Base-by-base conservation (phyloP, 2,888 invertebrate species). In the Xanthorhoe designata region DNA sequence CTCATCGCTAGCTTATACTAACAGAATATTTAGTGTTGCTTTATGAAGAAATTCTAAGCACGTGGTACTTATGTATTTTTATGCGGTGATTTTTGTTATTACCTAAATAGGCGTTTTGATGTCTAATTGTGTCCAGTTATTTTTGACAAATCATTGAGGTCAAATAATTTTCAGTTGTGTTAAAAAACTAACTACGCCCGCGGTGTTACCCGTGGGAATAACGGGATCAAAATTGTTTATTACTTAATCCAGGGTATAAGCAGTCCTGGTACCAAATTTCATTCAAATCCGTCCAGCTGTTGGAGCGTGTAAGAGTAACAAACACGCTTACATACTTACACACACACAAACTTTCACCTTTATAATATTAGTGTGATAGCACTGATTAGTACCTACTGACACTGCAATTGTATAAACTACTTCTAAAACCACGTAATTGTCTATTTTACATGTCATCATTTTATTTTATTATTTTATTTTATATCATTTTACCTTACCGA, bases 341-440 rank as follows among this genome's bases (percentile, higher is more conserved):
- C 24, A 3, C 4, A 24, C 24, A 24, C 24, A n/a, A n/a, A n/a
- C n/a, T n/a, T n/a, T n/a, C n/a, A n/a, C n/a, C n/a, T n/a, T n/a
- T n/a, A n/a, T n/a, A n/a, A n/a, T n/a, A n/a, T n/a, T n/a, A 3
- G 24, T 24, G 24, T 24, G 24, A 56, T 71, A 76, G 59, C 80
- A 76, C 73, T 83, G 80, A 76, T 77, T n/a, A n/a, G n/a, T n/a
- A n/a, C n/a, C n/a, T n/a, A n/a, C n/a, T n/a, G n/a, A n/a, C n/a
- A n/a, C n/a, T n/a, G n/a, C n/a, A n/a, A 76, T 76, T 74, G 77
- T 77, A 78, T 47, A 53, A 50, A 10, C 55, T 69, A 71, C 68
- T 70, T 77, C 71, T 78, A 84, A 75, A 77, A 82, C 84, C 82
- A 80, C 74, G 35, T 51, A 52, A 50, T 74, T 72, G 61, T 69